phyloP scores from a whole-genome alignment of 2,113 vertebrate species.

The Asarcornis scutulata region DNA sequence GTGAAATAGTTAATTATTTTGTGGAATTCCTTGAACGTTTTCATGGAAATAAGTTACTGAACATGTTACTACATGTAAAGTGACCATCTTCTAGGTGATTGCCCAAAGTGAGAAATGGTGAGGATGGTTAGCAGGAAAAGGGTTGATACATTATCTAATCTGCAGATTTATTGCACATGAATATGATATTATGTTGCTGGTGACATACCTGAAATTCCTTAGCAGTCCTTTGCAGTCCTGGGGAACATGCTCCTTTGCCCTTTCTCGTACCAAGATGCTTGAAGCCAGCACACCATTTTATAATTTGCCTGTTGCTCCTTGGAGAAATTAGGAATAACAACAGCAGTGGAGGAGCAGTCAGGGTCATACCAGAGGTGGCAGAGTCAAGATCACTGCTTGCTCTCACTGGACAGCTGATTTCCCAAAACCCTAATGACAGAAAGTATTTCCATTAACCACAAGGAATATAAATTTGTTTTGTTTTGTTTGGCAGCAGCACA shows the following conservation, averaged over 20 bases:
- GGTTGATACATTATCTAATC: not conserved
- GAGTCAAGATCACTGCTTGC: not conserved
- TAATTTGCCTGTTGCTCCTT: not conserved
- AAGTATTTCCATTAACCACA: conserved; percentile 30
- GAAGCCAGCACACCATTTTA: not conserved
- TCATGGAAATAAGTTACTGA: not conserved
- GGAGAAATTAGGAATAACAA: not conserved
- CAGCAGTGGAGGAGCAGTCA: not conserved
- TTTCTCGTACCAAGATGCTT: not conserved
- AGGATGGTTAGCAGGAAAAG: not conserved
- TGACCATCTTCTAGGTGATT: not conserved
- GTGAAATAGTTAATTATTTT: not conserved
- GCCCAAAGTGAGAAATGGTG: not conserved
- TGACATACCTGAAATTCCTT: not conserved
- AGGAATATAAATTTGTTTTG: not conserved
- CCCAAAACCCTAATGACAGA: not conserved
- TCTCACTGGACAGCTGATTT: not conserved
- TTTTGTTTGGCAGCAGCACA: not conserved
- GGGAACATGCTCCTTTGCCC: not conserved
- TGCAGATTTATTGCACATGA: not conserved
- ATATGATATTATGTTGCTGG: not conserved
- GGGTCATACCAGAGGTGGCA: not conserved
- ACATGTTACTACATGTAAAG: not conserved
- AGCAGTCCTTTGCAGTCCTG: not conserved
- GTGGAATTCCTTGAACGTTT: not conserved